phyloP scores from a whole-genome alignment of 2,113 vertebrate species.

The Oryzias celebensis region DNA sequence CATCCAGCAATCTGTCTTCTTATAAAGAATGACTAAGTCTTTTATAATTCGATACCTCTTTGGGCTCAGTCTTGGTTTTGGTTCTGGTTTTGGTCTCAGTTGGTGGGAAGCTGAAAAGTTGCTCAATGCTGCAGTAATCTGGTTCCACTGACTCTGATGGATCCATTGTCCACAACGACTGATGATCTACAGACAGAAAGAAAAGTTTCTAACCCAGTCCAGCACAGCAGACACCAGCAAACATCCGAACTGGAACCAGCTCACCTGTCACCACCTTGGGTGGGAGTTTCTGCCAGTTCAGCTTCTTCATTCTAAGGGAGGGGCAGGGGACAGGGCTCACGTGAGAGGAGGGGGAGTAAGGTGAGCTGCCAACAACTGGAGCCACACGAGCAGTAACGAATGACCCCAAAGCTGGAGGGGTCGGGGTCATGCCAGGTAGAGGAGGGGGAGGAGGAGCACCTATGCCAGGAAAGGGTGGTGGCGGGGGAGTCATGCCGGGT shows the following conservation, averaged over 20 bases:
- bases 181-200: constrained; percentile 68
- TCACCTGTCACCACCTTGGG: constrained; percentile 77
- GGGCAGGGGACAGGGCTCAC: constrained; percentile 75
- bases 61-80: constrained; percentile 77
- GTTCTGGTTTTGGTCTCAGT: constrained; percentile 79
- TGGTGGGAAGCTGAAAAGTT: constrained; percentile 87
- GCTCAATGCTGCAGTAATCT: constrained; percentile 88
- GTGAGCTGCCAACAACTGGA: constrained; percentile 57
- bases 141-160: constrained; percentile 75
- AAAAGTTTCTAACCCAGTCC: background rate
- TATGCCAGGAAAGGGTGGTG: constrained; percentile 30
- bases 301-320: constrained; percentile 88
- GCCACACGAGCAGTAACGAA: constrained; percentile 57
- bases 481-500: background rate
- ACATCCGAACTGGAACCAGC: background rate
- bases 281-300: constrained; percentile 93
- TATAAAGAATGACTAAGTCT: no score
- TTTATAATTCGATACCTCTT: constrained; percentile 75
- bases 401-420: constrained; percentile 51
- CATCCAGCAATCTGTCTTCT: no score
- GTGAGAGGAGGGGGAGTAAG: constrained; percentile 27
- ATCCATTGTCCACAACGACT: constrained; percentile 83
- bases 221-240: background rate
- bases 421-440: constrained; percentile 1
- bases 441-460: constrained; percentile 23